These are phyloP conservation scores for Polylopha cassiicola DNA, from an alignment of 2,888 invertebrate genomes.

Conservation along the genomic window DNA sequence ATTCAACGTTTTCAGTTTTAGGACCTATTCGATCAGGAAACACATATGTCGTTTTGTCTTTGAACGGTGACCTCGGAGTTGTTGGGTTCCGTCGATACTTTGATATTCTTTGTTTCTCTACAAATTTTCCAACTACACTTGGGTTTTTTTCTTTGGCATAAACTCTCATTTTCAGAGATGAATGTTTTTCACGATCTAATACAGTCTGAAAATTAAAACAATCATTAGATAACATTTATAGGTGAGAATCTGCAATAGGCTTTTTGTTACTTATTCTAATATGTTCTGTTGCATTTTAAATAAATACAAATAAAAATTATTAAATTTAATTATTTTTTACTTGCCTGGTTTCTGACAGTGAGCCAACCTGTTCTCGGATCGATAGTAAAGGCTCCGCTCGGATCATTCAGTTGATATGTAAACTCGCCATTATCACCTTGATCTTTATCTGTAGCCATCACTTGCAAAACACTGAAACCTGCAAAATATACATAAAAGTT, in stretches of 20 bases:
- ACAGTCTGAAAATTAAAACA: slow-evolving; percentile 71
- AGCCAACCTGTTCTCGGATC: slow-evolving; percentile 90
- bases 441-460: slow-evolving; percentile 88
- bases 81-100: slow-evolving; percentile 59
- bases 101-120: slow-evolving; percentile 58
- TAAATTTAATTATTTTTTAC: neutral
- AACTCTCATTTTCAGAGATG: slow-evolving; percentile 84
- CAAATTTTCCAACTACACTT: slow-evolving; percentile 78
- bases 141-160: slow-evolving; percentile 86
- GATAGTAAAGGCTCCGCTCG: slow-evolving; percentile 86
- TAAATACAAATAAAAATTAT: too few relatives aligned
- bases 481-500: slow-evolving; percentile 14
- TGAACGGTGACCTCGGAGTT: slow-evolving; percentile 38
- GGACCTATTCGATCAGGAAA: slow-evolving; percentile 66
- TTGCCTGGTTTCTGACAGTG: slow-evolving; percentile 83
- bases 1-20: slow-evolving; percentile 63
- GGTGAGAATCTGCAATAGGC: too few relatives aligned
- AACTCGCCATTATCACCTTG: slow-evolving; percentile 92
- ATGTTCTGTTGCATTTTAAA: too few relatives aligned
- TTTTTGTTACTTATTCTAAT: too few relatives aligned
- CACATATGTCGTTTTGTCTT: slow-evolving; percentile 66
- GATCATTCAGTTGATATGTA: slow-evolving; percentile 84
- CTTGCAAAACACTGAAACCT: slow-evolving; percentile 76
- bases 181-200: slow-evolving; percentile 87
- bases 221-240: too few relatives aligned